phyloP scores from a whole-genome alignment of 2,113 vertebrate genomes.

The Octodon degus region DNA sequence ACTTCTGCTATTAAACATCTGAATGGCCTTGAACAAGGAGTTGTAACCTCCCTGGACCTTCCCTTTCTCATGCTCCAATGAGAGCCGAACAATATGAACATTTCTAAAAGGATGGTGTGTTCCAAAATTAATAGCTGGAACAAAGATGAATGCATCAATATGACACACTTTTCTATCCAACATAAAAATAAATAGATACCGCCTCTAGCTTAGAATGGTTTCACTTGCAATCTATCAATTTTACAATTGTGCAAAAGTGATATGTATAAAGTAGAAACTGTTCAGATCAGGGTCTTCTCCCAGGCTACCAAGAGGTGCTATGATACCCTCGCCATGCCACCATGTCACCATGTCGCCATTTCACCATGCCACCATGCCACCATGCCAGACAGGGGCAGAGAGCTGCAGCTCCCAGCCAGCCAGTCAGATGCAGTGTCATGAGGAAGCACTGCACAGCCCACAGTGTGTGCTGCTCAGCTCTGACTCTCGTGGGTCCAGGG shows the following conservation, averaged over 20 bases:
- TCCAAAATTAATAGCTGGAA: background rate
- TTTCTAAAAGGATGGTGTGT: background rate
- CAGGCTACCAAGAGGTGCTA: background rate
- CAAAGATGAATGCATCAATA: background rate
- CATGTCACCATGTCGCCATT: too few species aligned
- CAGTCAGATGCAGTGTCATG: background rate
- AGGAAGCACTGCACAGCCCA: background rate
- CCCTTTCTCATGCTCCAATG: background rate
- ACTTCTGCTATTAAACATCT: background rate
- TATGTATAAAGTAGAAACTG: background rate
- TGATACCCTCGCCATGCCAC: background rate
- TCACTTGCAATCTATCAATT: background rate
- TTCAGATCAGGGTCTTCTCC: background rate
- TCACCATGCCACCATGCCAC: background rate
- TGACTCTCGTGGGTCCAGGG: background rate
- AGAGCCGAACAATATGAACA: background rate
- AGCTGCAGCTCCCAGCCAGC: background rate
- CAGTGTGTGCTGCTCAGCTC: background rate
- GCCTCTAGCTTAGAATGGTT: background rate
- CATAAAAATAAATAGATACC: background rate
- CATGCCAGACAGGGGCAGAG: background rate
- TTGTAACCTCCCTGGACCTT: background rate
- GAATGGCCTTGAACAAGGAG: background rate
- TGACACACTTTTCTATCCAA: background rate
- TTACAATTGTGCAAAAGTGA: background rate